Percentiles rank a stretch among this genome's conserved stretches.
These are phyloP conservation scores for Helarctos malayanus DNA, from an alignment of 2,797 vertebrate genomes.

Conservation along the genomic window DNA sequence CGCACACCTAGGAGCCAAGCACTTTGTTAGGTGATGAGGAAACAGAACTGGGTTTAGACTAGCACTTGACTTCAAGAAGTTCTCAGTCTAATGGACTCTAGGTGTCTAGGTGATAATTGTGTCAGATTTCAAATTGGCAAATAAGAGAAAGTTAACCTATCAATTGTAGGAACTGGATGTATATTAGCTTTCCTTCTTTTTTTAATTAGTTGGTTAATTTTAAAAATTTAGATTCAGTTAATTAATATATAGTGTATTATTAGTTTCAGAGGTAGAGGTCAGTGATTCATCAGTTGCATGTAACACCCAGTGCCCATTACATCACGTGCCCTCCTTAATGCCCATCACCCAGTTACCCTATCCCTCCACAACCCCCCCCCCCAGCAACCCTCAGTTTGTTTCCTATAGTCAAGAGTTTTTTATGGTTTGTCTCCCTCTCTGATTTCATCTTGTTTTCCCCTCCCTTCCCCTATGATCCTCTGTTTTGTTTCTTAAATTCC, in stretches of 20 bases:
- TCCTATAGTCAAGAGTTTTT: not conserved
- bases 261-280: not conserved
- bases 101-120: not conserved
- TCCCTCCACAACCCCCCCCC: too few relatives aligned
- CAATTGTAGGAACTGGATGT: not conserved
- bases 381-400: not conserved
- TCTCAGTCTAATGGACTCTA: not conserved
- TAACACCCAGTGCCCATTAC: not conserved
- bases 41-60: not conserved
- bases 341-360: not conserved
- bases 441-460: not conserved
- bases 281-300: not conserved
- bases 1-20: not conserved
- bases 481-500: not conserved
- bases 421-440: not conserved
- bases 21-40: not conserved
- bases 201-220: too few relatives aligned
- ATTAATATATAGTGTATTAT: not conserved
- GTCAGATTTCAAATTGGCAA: not conserved
- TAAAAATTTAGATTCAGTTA: not conserved
- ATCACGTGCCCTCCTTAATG: not conserved
- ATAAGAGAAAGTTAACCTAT: not conserved
- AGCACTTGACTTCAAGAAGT: not conserved
- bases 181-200: not conserved
- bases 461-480: not conserved